A percentile compares a stretch with the other conserved stretches of the same genome.
These are phyloP conservation scores for Amphiprion percula DNA, from an alignment of 2,113 vertebrate species.

Conservation along the genomic window DNA sequence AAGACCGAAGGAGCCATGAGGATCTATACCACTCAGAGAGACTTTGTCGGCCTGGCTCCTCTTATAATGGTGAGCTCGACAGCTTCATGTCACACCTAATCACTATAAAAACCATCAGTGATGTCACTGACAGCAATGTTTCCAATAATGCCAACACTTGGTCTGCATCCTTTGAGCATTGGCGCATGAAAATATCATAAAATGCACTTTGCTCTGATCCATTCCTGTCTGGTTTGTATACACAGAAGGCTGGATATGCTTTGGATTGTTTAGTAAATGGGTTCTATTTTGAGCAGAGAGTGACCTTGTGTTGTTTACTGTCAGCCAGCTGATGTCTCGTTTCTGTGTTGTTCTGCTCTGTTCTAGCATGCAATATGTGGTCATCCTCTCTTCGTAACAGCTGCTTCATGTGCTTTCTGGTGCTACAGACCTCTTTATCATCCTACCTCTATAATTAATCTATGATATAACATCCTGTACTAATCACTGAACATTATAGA, in stretches of 20 bases:
- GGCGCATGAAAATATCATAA: constrained; percentile 65
- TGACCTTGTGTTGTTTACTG: constrained; percentile 76
- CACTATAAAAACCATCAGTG: constrained; percentile 14
- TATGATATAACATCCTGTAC: constrained; percentile 51
- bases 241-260: constrained; percentile 51
- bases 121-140: constrained; percentile 35
- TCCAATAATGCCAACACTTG: constrained; percentile 36
- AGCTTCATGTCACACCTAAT: constrained; percentile 30
- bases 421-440: constrained; percentile 51
- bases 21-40: constrained; percentile 91
- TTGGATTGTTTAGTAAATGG: constrained; percentile 69
- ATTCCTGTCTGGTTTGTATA: constrained; percentile 66
- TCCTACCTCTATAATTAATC: constrained; percentile 66
- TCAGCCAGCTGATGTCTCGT: constrained; percentile 66
- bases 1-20: constrained; percentile 88
- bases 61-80: constrained; percentile 91
- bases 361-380: constrained; percentile 60
- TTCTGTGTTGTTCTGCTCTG: constrained; percentile 59
- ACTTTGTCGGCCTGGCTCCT: constrained; percentile 89
- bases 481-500: constrained; percentile 54
- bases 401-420: constrained; percentile 62
- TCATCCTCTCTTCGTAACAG: constrained; percentile 62
- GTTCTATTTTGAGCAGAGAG: constrained; percentile 74
- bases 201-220: constrained; percentile 71
- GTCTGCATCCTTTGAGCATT: constrained; percentile 52